Evolutionary conservation across 1,140 invertebrate species (phyloP).

Genomic region (Leptopilina clavipes): DNA sequence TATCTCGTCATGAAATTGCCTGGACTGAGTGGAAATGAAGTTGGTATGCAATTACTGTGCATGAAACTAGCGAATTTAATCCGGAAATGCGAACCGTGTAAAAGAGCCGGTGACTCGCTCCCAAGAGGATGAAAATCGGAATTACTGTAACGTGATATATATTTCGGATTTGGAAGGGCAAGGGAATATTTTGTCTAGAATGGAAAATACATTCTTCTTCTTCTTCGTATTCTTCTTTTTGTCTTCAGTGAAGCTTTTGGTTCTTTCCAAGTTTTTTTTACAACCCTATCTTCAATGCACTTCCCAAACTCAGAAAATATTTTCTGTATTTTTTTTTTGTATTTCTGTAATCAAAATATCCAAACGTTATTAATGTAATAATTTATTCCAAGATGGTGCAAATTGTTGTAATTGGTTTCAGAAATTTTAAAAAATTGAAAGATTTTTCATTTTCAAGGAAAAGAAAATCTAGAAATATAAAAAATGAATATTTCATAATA

Average conservation of each 20-base stretch:
- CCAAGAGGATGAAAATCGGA: conserved; percentile 33
- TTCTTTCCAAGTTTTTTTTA: neutral
- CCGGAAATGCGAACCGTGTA: conserved; percentile 26
- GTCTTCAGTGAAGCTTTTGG: neutral
- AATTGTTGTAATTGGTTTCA: no score
- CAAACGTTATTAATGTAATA: no score
- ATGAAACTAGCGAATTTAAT: conserved; percentile 32
- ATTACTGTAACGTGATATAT: conserved; percentile 20
- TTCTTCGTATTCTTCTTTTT: neutral
- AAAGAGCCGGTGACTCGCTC: conserved; percentile 33
- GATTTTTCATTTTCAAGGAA: no score
- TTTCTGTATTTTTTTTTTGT: neutral
- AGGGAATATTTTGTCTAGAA: neutral
- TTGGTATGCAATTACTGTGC: conserved; percentile 31
- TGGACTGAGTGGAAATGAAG: conserved; percentile 1
- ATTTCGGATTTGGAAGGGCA: neutral
- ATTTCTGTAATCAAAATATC: neutral
- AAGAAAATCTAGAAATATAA: no score
- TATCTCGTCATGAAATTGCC: conserved; percentile 11
- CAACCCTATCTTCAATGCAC: conserved; percentile 8
- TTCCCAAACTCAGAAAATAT: neutral
- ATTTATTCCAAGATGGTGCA: no score
- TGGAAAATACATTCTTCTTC: conserved; percentile 11
- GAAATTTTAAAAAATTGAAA: no score
- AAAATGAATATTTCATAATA: no score